phyloP scores from a whole-genome alignment of 2,888 invertebrate genomes.

The Cheilosia grossa region DNA sequence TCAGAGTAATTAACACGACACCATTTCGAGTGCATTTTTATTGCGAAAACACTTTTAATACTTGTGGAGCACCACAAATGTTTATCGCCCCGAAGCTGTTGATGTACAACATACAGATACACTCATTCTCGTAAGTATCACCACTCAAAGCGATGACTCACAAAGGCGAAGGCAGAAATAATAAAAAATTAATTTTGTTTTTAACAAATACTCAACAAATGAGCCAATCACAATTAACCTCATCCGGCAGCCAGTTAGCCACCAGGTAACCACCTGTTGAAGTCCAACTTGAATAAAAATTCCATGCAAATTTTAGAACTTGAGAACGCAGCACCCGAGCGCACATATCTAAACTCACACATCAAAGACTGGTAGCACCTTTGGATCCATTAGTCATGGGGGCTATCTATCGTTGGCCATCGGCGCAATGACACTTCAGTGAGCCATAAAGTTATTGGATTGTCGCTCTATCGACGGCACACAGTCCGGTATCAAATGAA shows the following conservation, averaged over 20 bases:
- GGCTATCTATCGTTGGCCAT: conserved; percentile 7
- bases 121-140: neutral
- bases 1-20: no score
- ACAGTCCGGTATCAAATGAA: conserved; percentile 13
- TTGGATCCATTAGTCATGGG: conserved; percentile 37
- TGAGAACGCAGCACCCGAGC: conserved; percentile 9
- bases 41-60: no score
- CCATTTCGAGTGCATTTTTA: no score
- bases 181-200: conserved; percentile 6
- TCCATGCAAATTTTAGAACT: conserved; percentile 41
- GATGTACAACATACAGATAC: neutral
- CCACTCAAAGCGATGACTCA: conserved; percentile 29
- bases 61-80: no score
- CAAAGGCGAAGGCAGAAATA: neutral
- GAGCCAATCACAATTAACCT: conserved; percentile 45
- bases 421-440: conserved; percentile 13
- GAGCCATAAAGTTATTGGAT: conserved; percentile 38
- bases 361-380: conserved; percentile 5
- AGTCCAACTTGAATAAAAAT: conserved; percentile 24
- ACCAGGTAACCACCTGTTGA: conserved; percentile 50
- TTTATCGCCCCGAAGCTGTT: neutral
- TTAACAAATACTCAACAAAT: conserved; percentile 16
- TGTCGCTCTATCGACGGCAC: conserved; percentile 23
- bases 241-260: conserved; percentile 36
- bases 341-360: neutral